Evolutionary conservation across 2,113 vertebrate species (phyloP).

Genomic region (Colaptes auratus): DNA sequence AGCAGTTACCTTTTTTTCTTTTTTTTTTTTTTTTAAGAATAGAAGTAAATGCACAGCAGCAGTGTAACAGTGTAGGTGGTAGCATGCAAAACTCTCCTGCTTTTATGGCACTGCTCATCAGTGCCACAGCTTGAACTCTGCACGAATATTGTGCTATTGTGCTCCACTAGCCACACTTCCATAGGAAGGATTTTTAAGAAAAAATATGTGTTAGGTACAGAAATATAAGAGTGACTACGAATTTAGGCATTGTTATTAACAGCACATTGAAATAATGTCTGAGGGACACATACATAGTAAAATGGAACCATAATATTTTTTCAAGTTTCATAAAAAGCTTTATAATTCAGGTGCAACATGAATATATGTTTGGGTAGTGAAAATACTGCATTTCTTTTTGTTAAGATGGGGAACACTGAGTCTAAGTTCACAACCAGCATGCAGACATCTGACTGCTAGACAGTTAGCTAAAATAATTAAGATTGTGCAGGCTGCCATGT

Average conservation of each 20-base stretch:
- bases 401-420: neutral
- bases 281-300: neutral
- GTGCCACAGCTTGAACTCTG: neutral
- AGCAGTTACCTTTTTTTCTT: neutral
- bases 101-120: neutral
- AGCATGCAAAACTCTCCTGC: neutral
- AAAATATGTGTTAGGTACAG: neutral
- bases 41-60: neutral
- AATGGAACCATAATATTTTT: neutral
- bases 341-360: neutral
- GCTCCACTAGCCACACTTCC: neutral
- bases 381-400: neutral
- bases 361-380: neutral
- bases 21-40: neutral
- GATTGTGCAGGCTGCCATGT: neutral
- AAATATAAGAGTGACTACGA: neutral
- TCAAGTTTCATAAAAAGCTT: neutral
- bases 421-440: neutral
- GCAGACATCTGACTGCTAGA: neutral
- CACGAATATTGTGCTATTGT: neutral
- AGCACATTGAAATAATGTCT: neutral
- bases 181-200: neutral
- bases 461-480: slow-evolving; percentile 1
- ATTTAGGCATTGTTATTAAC: neutral
- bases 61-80: neutral